These are phyloP conservation scores for Temnothorax curvispinosus DNA, from an alignment of 1,140 invertebrate genomes.

Conservation along the genomic window DNA sequence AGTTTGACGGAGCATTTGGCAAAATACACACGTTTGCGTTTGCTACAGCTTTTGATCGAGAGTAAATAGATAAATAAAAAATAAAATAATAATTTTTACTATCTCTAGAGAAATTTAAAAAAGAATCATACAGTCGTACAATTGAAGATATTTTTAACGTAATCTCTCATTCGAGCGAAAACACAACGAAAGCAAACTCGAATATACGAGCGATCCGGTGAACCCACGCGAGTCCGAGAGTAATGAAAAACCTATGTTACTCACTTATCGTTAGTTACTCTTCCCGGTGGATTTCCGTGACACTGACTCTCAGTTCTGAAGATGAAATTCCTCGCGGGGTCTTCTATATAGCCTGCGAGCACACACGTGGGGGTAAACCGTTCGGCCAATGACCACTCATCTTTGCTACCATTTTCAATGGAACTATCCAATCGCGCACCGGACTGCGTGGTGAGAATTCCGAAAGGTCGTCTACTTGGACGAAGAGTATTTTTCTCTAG, in stretches of 20 bases:
- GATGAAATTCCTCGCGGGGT: constrained; percentile 84
- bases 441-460: not conserved
- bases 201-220: not conserved
- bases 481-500: constrained; percentile 44
- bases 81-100: not conserved
- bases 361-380: constrained; percentile 80
- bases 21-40: not conserved
- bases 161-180: not conserved
- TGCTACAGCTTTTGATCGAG: not conserved
- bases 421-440: constrained; percentile 76
- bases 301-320: constrained; percentile 85
- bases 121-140: not conserved
- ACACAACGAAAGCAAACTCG: not conserved
- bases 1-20: not conserved
- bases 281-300: constrained; percentile 81
- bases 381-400: constrained; percentile 77
- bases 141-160: too few species aligned
- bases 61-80: not conserved
- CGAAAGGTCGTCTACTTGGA: constrained; percentile 64
- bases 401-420: constrained; percentile 81
- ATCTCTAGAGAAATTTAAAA: not conserved
- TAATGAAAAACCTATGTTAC: constrained; percentile 67
- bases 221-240: not conserved
- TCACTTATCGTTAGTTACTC: constrained; percentile 76
- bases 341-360: constrained; percentile 84